Evolutionary conservation across 2,797 vertebrate genomes (phyloP).

Genomic region (Selene dorsalis): DNA sequence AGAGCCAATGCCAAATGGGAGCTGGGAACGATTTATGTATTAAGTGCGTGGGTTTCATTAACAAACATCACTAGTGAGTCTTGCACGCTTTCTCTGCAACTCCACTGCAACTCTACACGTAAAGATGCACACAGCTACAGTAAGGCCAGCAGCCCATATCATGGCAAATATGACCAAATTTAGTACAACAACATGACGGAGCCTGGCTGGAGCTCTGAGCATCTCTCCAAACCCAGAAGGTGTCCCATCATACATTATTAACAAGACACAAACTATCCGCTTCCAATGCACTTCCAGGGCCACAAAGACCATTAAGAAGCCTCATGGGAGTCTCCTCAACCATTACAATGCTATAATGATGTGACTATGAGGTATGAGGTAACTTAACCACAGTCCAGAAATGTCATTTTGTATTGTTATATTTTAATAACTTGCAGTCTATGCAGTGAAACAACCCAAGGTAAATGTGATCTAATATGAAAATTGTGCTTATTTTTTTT

Average conservation of each 20-base stretch:
- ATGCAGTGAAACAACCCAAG: neutral
- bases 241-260: conserved; percentile 68
- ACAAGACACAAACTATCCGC: conserved; percentile 58
- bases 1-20: conserved; percentile 7
- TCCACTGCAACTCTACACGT: conserved; percentile 31
- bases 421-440: neutral
- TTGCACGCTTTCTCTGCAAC: conserved; percentile 24
- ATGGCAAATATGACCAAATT: conserved; percentile 6
- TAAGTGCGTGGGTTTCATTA: conserved; percentile 39
- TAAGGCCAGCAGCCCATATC: conserved; percentile 6
- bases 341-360: neutral
- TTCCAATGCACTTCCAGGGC: conserved; percentile 46
- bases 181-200: conserved; percentile 31
- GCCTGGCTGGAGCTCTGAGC: conserved; percentile 5
- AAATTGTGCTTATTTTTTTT: neutral
- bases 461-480: neutral
- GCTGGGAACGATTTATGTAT: conserved; percentile 4
- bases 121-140: conserved; percentile 7
- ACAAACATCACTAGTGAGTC: conserved; percentile 65
- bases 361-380: neutral
- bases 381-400: too few species aligned
- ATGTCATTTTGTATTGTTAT: neutral
- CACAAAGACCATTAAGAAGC: neutral
- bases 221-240: conserved; percentile 22
- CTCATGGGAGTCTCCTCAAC: neutral